Percentiles rank a stretch among this genome's conserved stretches.
These are phyloP conservation scores for Gymnodraco acuticeps DNA, from an alignment of 2,797 vertebrate species.

Conservation along the genomic window DNA sequence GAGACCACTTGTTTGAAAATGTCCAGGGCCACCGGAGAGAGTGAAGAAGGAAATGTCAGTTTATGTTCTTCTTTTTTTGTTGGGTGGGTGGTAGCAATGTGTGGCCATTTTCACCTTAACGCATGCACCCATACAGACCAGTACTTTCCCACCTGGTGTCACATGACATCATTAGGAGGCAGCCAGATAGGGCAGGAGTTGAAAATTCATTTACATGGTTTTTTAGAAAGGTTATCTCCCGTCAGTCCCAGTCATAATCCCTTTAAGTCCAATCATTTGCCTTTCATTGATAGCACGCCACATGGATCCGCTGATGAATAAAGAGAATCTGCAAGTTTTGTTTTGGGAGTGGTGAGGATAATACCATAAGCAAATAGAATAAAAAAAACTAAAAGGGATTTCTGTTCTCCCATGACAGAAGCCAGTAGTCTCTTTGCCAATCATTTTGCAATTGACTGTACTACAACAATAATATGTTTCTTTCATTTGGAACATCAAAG, in stretches of 20 bases:
- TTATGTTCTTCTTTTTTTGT: slow-evolving; percentile 22
- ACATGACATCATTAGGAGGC: slow-evolving; percentile 78
- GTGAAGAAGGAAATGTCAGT: slow-evolving; percentile 44
- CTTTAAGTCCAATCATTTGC: slow-evolving; percentile 79
- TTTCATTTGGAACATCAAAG: slow-evolving; percentile 15
- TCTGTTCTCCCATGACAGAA: slow-evolving; percentile 33
- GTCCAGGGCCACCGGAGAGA: slow-evolving; percentile 68
- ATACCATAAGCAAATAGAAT: slow-evolving; percentile 52
- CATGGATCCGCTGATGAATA: slow-evolving; percentile 53
- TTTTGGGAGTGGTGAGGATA: slow-evolving; percentile 28
- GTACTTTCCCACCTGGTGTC: slow-evolving; percentile 66
- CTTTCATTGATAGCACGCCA: slow-evolving; percentile 74
- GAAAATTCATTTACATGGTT: slow-evolving; percentile 84
- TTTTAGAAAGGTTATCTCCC: slow-evolving; percentile 85
- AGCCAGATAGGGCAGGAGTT: slow-evolving; percentile 77
- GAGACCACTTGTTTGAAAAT: slow-evolving; percentile 75
- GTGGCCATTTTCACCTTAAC: slow-evolving; percentile 57
- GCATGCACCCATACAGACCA: slow-evolving; percentile 40
- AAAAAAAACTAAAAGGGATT: slow-evolving; percentile 31
- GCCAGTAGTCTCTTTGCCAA: slow-evolving; percentile 22
- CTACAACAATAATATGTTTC: slow-evolving; percentile 13
- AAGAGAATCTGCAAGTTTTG: slow-evolving; percentile 42
- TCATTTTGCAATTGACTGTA: slow-evolving; percentile 18
- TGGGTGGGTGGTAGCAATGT: too few species aligned
- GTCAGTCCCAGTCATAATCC: slow-evolving; percentile 78